phyloP scores from a whole-genome alignment of 2,113 vertebrate species.

The rat (Rattus norvegicus) region DNA sequence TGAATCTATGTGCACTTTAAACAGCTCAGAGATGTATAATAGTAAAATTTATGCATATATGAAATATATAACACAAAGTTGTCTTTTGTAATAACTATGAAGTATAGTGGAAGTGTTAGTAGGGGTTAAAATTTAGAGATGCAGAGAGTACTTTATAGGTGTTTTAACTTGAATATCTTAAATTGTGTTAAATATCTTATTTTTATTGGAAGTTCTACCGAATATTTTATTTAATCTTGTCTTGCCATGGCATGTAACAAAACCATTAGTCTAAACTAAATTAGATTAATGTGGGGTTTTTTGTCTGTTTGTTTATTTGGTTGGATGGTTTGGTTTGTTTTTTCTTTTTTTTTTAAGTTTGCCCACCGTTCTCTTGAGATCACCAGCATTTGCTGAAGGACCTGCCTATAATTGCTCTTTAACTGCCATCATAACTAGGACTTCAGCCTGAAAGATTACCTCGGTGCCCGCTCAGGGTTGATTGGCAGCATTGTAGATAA shows the following conservation, averaged over 20 bases:
- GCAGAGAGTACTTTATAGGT: neutral
- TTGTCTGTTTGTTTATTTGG: neutral
- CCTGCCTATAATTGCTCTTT: neutral
- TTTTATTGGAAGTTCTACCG: constrained; percentile 40
- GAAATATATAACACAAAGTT: neutral
- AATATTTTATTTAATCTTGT: constrained; percentile 65
- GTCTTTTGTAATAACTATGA: neutral
- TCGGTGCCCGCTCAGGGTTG: neutral
- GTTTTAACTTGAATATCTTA: neutral
- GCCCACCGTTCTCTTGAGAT: constrained; percentile 70
- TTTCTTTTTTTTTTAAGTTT: constrained; percentile 5
- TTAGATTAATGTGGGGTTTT: constrained; percentile 66
- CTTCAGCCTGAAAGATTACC: neutral
- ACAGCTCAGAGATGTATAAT: neutral
- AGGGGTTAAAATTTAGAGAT: neutral
- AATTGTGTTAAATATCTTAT: constrained; percentile 30
- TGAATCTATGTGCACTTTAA: neutral
- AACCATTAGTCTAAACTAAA: constrained; percentile 51
- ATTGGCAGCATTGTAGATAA: constrained; percentile 7
- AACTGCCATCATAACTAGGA: neutral
- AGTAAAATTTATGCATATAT: neutral
- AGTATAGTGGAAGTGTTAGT: neutral
- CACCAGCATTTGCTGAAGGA: constrained; percentile 57
- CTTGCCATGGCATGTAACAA: constrained; percentile 70
- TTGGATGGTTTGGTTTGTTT: neutral